Evolutionary conservation across 2,113 vertebrate species (phyloP).

Genomic region (Tonatia bakeri): DNA sequence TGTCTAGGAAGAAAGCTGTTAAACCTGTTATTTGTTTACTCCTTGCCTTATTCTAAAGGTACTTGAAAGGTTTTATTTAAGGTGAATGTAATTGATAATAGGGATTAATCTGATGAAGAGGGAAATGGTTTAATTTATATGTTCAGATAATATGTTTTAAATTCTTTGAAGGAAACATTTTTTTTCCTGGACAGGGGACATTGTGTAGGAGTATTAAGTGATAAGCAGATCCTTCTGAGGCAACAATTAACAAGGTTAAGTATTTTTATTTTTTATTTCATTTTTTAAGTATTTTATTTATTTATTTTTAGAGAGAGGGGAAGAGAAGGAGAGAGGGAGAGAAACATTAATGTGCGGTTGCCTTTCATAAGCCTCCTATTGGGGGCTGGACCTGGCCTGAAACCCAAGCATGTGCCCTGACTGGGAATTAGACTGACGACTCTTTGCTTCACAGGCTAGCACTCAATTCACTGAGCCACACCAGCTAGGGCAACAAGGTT

Average conservation of each 20-base stretch:
- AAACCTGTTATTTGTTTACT: constrained; percentile 15
- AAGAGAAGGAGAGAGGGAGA: too few relatives aligned
- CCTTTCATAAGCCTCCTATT: too few relatives aligned
- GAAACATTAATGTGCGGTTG: too few relatives aligned
- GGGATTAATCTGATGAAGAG: not conserved
- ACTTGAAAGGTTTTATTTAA: not conserved
- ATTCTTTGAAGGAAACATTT: constrained; percentile 2
- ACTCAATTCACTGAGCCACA: too few relatives aligned
- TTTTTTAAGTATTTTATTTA: too few relatives aligned
- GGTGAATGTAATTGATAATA: not conserved
- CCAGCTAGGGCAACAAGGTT: too few relatives aligned
- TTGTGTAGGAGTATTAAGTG: not conserved
- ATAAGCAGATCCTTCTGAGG: not conserved
- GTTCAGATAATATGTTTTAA: not conserved
- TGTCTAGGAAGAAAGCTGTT: not conserved
- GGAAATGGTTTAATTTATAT: not conserved
- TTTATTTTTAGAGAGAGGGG: too few relatives aligned
- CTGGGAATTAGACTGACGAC: too few relatives aligned
- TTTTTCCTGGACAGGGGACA: not conserved
- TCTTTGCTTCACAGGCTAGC: too few relatives aligned
- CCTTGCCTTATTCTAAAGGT: not conserved
- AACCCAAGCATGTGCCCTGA: too few relatives aligned
- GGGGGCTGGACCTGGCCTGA: too few relatives aligned
- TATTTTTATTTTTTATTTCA: not conserved
- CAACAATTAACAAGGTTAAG: not conserved